Evolutionary conservation across 2,888 invertebrate species (phyloP), one percentile per base, ranked within the genome.

Genomic region (Opisthograptis luteolata): DNA sequence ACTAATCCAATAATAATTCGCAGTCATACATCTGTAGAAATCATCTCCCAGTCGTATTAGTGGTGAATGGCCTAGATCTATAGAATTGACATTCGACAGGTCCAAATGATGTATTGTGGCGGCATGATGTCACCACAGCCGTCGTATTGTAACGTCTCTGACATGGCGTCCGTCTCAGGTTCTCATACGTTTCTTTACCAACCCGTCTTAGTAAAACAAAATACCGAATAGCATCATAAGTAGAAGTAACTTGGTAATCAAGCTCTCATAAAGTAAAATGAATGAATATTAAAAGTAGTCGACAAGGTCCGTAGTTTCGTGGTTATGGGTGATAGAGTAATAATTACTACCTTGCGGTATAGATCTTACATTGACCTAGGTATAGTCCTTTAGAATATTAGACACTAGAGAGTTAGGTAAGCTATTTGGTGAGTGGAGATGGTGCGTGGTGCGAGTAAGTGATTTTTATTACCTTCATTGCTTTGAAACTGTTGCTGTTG

Each of bases 371-470:
- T 28, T 27, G 10, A 36, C 9, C 2, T 36, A 36, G 36, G 8
- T 15, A 32, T 24, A 12, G 14, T 19, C 35, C 13, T 24, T 30
- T 45, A 50, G 14, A 22, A 32, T 49, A 9, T 14, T 34, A 40
- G 39, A 19, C 17, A 35, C 34, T 41, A 36, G 15, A 6, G 15
- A 12, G 20, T 19, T 39, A 17, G 45, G 30, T 39, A 40, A 28
- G 35, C 40, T 25, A 7, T 22, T 34, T 9, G 28, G 44, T 22
- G 69, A 62, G 71, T 72, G 75, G 73, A 69, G 63, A 65, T 68
- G 84, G 87, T 84, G 87, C 86, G 88, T 88, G 88, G 86, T 88
- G 88, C 85, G 87, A 68, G 87, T 88, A 84, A 88, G 87, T 86
- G 44, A 68, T 71, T 68, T 68, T 55, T 60, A 62, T 67, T 73